Evolutionary conservation across 2,888 invertebrate genomes (phyloP).

Genomic region (Eulithis testata): DNA sequence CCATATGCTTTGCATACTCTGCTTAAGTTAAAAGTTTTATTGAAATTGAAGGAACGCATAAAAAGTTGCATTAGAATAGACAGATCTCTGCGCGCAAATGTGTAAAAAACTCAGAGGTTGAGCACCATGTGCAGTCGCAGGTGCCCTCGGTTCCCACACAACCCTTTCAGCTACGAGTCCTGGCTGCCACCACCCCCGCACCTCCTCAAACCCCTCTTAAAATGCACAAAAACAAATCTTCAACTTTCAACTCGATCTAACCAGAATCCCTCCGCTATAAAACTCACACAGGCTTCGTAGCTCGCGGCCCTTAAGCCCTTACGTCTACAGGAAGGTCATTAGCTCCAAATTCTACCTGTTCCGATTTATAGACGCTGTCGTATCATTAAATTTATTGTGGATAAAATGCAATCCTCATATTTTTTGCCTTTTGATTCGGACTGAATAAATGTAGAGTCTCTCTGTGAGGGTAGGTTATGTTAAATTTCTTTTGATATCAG

Average conservation of each 20-base stretch:
- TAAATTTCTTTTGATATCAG: constrained; percentile 40
- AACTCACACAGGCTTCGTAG: constrained; percentile 34
- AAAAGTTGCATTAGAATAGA: constrained; percentile 75
- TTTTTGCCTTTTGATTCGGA: constrained; percentile 71
- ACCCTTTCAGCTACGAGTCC: constrained; percentile 81
- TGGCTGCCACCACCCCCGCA: constrained; percentile 55
- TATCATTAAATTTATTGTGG: constrained; percentile 84
- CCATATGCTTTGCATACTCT: neutral
- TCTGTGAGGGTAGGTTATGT: constrained; percentile 42
- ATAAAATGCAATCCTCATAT: constrained; percentile 80
- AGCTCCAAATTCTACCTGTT: constrained; percentile 82
- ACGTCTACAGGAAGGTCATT: constrained; percentile 53
- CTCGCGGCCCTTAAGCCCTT: constrained; percentile 48
- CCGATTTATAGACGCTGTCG: constrained; percentile 82
- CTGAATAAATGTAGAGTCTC: constrained; percentile 51
- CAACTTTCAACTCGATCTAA: constrained; percentile 46
- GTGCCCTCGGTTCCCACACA: constrained; percentile 85
- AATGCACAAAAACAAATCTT: constrained; percentile 64
- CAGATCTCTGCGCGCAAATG: constrained; percentile 77
- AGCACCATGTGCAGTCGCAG: constrained; percentile 83
- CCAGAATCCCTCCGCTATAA: constrained; percentile 27
- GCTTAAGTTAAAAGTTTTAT: constrained; percentile 36
- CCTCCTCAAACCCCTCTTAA: constrained; percentile 57
- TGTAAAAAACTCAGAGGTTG: constrained; percentile 75
- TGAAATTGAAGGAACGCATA: constrained; percentile 57